These are phyloP conservation scores for Cataglyphis altisquamis DNA, from an alignment of 2,888 invertebrate genomes.

Conservation along the genomic window DNA sequence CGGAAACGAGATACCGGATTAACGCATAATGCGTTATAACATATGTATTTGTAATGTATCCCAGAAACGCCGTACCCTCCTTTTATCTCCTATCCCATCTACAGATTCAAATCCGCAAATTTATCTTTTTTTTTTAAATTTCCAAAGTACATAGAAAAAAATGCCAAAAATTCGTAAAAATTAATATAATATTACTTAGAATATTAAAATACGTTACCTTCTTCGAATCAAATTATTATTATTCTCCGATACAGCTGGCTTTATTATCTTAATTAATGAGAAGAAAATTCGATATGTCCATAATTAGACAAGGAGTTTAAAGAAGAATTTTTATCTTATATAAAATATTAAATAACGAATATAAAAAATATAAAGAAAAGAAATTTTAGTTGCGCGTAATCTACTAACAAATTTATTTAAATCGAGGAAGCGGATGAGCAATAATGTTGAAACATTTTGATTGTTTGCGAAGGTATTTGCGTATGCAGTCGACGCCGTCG, in stretches of 20 bases:
- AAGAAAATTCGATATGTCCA: not conserved
- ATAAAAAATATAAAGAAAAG: not conserved
- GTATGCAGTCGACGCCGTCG: conserved; percentile 33
- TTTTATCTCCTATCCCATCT: conserved; percentile 10
- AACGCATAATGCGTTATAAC: conserved; percentile 30
- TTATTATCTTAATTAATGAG: not conserved
- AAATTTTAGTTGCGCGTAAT: not conserved
- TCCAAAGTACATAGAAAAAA: not conserved
- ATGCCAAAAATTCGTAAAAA: not conserved
- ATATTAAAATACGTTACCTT: not conserved
- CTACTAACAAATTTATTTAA: conserved; percentile 7
- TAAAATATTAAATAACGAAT: conserved; percentile 1
- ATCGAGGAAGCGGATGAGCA: not conserved
- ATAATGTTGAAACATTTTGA: conserved; percentile 28
- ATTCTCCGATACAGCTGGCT: not conserved
- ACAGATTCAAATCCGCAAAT: not conserved
- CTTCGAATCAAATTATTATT: not conserved
- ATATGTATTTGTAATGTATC: conserved; percentile 24
- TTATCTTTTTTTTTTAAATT: not conserved
- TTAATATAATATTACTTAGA: not conserved
- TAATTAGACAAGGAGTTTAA: not conserved
- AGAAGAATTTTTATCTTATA: not conserved
- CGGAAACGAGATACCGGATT: conserved; percentile 41
- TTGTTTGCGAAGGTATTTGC: conserved; percentile 29
- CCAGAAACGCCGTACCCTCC: not conserved